Percentiles rank a stretch among this genome's conserved stretches.
Evolutionary conservation across 2,113 vertebrate species (phyloP).

Genomic region (Tachysurus fulvidraco): DNA sequence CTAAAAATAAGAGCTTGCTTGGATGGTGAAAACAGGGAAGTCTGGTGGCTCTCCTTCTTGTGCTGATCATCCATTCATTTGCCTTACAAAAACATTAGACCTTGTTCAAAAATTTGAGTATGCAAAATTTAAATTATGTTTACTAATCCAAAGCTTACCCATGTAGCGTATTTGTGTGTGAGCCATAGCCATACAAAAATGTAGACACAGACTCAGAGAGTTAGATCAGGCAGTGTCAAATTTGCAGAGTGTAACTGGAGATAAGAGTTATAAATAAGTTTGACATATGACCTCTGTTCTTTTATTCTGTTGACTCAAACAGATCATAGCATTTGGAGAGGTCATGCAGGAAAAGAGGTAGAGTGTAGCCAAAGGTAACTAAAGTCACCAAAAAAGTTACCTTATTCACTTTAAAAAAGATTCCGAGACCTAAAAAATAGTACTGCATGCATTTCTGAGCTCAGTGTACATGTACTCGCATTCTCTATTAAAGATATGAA

Average conservation of each 20-base stretch:
- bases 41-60: not conserved
- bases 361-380: not conserved
- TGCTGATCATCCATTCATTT: not conserved
- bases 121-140: not conserved
- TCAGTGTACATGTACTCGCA: not conserved
- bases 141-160: not conserved
- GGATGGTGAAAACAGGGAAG: conserved; percentile 47
- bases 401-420: not conserved
- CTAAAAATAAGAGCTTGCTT: conserved; percentile 72
- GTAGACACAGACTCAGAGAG: not conserved
- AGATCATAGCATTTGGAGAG: conserved; percentile 20
- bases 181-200: not conserved
- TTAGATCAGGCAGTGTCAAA: conserved; percentile 27
- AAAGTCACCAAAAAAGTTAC: not conserved
- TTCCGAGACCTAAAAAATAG: not conserved
- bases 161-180: not conserved
- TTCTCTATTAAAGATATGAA: not conserved
- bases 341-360: not conserved
- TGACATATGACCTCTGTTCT: conserved; percentile 60
- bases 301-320: conserved; percentile 43
- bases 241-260: conserved; percentile 66
- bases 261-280: conserved; percentile 66
- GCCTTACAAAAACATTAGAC: conserved; percentile 13
- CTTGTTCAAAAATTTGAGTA: not conserved
- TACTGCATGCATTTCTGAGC: not conserved